These are phyloP conservation scores for Tachina grossa DNA, from an alignment of 2,888 invertebrate species.

Conservation along the genomic window DNA sequence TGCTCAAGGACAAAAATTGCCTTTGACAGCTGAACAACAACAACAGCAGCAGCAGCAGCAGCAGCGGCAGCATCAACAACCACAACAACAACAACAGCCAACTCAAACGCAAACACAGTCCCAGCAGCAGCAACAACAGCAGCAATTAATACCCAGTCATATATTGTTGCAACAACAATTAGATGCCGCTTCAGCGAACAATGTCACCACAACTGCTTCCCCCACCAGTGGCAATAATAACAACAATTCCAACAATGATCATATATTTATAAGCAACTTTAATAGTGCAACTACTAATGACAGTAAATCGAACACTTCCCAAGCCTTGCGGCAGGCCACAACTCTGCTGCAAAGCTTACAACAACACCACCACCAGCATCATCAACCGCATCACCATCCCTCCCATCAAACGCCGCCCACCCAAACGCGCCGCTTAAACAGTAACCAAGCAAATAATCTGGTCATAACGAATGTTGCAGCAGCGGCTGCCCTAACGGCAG, in stretches of 20 bases:
- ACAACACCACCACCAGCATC: slow-evolving; percentile 59
- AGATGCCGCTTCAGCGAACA: slow-evolving; percentile 73
- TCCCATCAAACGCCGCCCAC: slow-evolving; percentile 53
- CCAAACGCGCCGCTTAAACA: slow-evolving; percentile 50
- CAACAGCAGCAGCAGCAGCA: slow-evolving; percentile 74
- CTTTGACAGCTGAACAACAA: slow-evolving; percentile 72
- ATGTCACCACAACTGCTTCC: slow-evolving; percentile 9
- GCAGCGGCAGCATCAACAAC: slow-evolving; percentile 70
- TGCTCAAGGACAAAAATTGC: slow-evolving; percentile 77
- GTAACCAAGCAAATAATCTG: slow-evolving; percentile 57
- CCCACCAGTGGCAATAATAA: slow-evolving; percentile 30
- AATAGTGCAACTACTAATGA: slow-evolving; percentile 18
- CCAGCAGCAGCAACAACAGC: slow-evolving; percentile 71
- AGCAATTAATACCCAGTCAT: slow-evolving; percentile 75
- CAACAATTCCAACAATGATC: slow-evolving; percentile 58
- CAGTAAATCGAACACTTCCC: slow-evolving; percentile 32
- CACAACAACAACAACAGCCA: slow-evolving; percentile 43
- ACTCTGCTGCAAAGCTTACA: slow-evolving; percentile 44
- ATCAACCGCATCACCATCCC: slow-evolving; percentile 53
- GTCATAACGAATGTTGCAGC: slow-evolving; percentile 58
- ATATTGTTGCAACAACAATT: slow-evolving; percentile 79
- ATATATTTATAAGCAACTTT: slow-evolving; percentile 62
- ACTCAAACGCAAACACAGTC: slow-evolving; percentile 35
- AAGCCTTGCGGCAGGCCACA: slow-evolving; percentile 54
- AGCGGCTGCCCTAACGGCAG: slow-evolving; percentile 42